phyloP scores from a whole-genome alignment of 2,888 invertebrate species.

The Ophion slaviceki region DNA sequence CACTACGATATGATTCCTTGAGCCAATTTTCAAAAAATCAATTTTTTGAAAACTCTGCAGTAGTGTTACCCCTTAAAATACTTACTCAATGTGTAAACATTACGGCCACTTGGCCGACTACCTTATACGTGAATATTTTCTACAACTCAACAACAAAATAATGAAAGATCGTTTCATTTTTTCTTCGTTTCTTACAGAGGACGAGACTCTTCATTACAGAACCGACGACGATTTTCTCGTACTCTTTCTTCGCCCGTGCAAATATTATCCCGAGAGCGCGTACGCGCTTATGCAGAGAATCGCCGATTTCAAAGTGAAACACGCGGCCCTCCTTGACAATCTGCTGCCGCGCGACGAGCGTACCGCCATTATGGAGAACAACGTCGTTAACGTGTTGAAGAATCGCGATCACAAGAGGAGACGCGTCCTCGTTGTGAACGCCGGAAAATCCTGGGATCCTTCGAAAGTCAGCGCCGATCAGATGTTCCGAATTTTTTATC shows the following conservation, averaged over 20 bases:
- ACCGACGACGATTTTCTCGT: constrained; percentile 91
- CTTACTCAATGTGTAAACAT: no score
- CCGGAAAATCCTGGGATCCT: constrained; percentile 91
- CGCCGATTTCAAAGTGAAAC: constrained; percentile 90
- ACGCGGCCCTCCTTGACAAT: constrained; percentile 87
- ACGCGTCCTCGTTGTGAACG: constrained; percentile 89
- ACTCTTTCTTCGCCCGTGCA: constrained; percentile 92
- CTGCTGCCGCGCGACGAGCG: constrained; percentile 89
- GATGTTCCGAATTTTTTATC: constrained; percentile 91
- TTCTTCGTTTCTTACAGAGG: constrained; percentile 83
- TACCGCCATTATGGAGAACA: constrained; percentile 88
- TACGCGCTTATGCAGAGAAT: constrained; percentile 91
- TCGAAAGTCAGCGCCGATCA: constrained; percentile 90
- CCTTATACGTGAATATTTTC: no score
- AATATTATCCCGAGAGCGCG: constrained; percentile 93
- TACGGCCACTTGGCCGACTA: no score
- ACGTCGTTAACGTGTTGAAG: constrained; percentile 91
- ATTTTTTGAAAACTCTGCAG: no score
- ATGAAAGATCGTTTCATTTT: no score
- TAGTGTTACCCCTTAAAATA: no score
- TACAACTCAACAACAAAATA: no score
- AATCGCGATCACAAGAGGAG: constrained; percentile 91
- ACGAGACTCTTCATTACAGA: constrained; percentile 87
- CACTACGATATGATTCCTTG: no score
- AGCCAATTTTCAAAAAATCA: no score